Evolutionary conservation across 2,113 vertebrate species (phyloP), one percentile per base, ranked within the genome.

Genomic region (Ifrita kowaldi): DNA sequence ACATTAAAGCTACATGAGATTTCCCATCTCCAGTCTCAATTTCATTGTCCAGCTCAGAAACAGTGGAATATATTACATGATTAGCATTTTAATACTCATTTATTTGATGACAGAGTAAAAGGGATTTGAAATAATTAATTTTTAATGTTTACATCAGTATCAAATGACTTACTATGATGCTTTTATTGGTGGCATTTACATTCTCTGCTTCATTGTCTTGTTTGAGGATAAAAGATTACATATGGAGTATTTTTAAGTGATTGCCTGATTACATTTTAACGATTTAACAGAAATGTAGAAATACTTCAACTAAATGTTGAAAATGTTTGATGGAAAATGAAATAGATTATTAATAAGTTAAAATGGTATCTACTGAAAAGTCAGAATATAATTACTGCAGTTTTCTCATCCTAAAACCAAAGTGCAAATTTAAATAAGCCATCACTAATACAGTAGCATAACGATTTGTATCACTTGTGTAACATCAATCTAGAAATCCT

Each of bases 241-340:
- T 42, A 42, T 39, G 23, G 28, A 77, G 39, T 82, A 47, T 52
- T 87, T 89, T 82, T 65, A 90, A 76, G 42, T 59, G 68, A 94
- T 87, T 90, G 78, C 41, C 18, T 94, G 74, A 94, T 85, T 91
- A 67, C 16, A 91, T 91, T 91, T 83, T 91, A 94, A 93, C 83
- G 74, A 39, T 37, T 89, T 55, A 65, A 20, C 0, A 1, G 89
- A 92, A 94, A 82, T 57, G 23, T 16, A 76, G n/a, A 95, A 90
- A 79, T 73, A 75, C 35, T 94, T 87, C 46, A 85, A 47, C 6
- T 53, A 57, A 82, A 59, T 33, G 28, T 28, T 75, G 50, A 84
- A 91, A 69, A 92, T 49, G 4, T 78, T 69, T 87, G n/a, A 91
- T 82, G 55, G n/a, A 89, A 94, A 91, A 83, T 89, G 13, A 84